Evolutionary conservation across 2,797 vertebrate species (phyloP).

Genomic region (Notamacropus eugenii): DNA sequence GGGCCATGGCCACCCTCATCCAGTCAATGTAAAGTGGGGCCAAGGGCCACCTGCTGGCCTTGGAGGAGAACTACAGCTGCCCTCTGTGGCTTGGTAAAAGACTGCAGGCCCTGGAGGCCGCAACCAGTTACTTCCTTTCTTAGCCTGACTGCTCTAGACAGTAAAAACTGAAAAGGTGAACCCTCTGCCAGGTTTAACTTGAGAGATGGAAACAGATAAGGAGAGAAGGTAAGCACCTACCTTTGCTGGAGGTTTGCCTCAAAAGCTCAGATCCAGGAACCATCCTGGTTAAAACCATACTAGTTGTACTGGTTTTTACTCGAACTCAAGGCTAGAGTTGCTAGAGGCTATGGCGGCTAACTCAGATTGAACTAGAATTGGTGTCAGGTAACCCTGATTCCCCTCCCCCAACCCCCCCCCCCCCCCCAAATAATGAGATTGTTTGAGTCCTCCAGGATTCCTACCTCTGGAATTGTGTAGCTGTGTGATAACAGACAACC

Average conservation of each 20-base stretch:
- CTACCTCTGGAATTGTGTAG: no score
- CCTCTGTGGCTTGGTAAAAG: neutral
- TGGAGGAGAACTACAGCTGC: neutral
- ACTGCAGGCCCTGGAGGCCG: no score
- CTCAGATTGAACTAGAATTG: no score
- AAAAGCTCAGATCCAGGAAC: constrained; percentile 16
- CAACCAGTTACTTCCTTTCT: no score
- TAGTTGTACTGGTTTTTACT: neutral
- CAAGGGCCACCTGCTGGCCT: neutral
- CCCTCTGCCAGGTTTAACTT: neutral
- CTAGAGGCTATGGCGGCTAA: neutral
- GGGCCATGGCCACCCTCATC: neutral
- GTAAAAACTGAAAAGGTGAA: neutral
- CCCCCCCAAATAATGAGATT: no score
- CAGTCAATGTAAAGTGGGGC: neutral
- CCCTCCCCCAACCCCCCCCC: no score
- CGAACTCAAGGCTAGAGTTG: neutral
- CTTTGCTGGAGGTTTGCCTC: constrained; percentile 35
- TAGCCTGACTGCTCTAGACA: neutral
- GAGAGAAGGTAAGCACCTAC: neutral
- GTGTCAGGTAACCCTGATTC: neutral
- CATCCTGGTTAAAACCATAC: constrained; percentile 5
- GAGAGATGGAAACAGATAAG: neutral
- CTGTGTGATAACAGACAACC: neutral
- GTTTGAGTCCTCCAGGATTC: neutral